These are phyloP conservation scores for Tenthredo scrophulariae DNA, from an alignment of 2,888 invertebrate genomes.

Conservation along the genomic window DNA sequence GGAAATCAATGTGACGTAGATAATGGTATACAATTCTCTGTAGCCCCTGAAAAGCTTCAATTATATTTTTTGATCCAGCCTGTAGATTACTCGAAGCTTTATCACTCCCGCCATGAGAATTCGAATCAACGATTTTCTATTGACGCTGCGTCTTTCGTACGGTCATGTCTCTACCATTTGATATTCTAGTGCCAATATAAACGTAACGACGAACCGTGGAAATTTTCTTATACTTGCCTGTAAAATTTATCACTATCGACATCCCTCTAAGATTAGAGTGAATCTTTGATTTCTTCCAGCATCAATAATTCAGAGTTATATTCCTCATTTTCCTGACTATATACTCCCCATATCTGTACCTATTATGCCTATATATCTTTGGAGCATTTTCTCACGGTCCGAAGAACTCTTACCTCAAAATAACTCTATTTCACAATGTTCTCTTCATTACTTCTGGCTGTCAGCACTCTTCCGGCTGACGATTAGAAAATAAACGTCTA, in stretches of 20 bases:
- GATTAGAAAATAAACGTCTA: constrained; percentile 23
- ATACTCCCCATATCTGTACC: background rate
- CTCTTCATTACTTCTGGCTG: constrained; percentile 22
- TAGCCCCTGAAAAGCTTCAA: constrained; percentile 13
- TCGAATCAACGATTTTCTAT: constrained; percentile 26
- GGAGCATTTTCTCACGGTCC: background rate
- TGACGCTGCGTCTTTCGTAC: constrained; percentile 7
- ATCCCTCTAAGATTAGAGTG: constrained; percentile 23
- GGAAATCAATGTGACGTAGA: constrained; percentile 15
- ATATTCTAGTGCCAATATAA: constrained; percentile 49
- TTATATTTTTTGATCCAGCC: constrained; percentile 28
- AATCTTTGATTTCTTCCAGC: constrained; percentile 16
- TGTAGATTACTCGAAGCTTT: constrained; percentile 34
- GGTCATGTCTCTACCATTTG: constrained; percentile 33
- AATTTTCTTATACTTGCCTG: constrained; percentile 33
- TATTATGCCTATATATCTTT: background rate
- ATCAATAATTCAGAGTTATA: constrained; percentile 22
- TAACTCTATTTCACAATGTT: constrained; percentile 10
- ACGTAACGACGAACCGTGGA: constrained; percentile 29
- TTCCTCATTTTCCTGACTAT: background rate
- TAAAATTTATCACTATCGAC: constrained; percentile 35
- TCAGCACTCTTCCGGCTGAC: background rate
- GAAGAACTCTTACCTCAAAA: background rate
- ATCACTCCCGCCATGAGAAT: constrained; percentile 30
- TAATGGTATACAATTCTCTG: constrained; percentile 11